A percentile compares a stretch with the other conserved stretches of the same genome.
phyloP scores from a whole-genome alignment of 1,140 invertebrate species.

The Chymomyza costata region DNA sequence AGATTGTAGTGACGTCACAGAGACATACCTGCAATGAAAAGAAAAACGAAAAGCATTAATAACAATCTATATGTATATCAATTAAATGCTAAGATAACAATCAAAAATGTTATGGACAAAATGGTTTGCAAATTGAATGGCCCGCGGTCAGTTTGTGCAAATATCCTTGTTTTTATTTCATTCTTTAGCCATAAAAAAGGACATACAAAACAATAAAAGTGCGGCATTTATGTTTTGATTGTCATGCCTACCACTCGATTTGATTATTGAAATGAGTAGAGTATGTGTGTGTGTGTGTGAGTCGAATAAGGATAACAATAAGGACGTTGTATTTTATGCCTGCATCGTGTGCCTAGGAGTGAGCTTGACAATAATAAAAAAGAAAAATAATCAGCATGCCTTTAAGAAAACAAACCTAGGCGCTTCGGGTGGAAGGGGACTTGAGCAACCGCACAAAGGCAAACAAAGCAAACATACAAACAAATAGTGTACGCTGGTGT shows the following conservation, averaged over 20 bases:
- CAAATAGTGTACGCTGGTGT: constrained; percentile 15
- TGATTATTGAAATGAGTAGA: constrained; percentile 19
- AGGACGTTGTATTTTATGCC: too few relatives aligned
- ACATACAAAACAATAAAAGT: constrained; percentile 43
- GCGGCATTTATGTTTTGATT: constrained; percentile 19
- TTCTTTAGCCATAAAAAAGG: constrained; percentile 6
- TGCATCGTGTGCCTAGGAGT: too few relatives aligned
- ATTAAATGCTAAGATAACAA: too few relatives aligned
- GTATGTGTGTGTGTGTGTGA: too few relatives aligned
- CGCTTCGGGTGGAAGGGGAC: too few relatives aligned
- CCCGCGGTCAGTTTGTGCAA: constrained; percentile 1
- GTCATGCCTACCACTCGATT: constrained; percentile 18
- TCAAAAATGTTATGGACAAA: constrained; percentile 10
- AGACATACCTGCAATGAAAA: constrained; percentile 28
- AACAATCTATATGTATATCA: background rate
- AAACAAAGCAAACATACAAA: constrained; percentile 6
- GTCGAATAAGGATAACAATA: too few relatives aligned
- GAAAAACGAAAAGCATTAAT: constrained; percentile 5
- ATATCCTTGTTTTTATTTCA: too few relatives aligned
- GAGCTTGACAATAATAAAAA: too few relatives aligned
- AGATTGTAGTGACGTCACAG: too few relatives aligned
- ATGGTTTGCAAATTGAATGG: constrained; percentile 42
- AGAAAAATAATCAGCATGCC: too few relatives aligned
- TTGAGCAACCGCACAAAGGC: background rate
- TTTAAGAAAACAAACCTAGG: too few relatives aligned